Evolutionary conservation across 2,888 invertebrate species (phyloP), one percentile per base, ranked within the genome.

Genomic region (Campoplex capitator): DNA sequence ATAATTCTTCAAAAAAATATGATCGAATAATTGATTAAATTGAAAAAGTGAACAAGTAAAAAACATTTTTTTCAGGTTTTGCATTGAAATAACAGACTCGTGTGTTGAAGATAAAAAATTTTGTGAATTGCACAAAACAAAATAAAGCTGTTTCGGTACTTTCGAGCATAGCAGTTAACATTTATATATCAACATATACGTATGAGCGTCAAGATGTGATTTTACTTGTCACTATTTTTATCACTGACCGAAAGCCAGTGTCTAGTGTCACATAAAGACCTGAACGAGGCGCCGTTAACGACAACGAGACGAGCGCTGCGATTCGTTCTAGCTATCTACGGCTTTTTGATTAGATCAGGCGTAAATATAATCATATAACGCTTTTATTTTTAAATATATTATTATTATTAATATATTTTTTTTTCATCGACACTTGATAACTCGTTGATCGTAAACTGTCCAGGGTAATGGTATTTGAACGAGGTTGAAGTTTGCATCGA

Each of bases 301-400:
- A 81, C 80, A 73, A 56, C 67, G 35, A 32, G 65, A 70, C 70
- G 58, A 35, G 56, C 65, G 23, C 7, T 51, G 70, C 58, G 7
- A 85, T 83, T 85, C 83, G 85, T 85, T 75, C 54, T 75, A 84
- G 58, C 79, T 84, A 88, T 86, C 81, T 74, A 70, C 78, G 35
- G 56, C 54, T 81, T 88, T 88, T 79, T 84, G 81, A 88, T 88
- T 84, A 88, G 73, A 86, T 86, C 73, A 56, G 42, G 67, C 67
- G 67, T 82, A 84, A 81, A 23, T 62, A 58, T 62, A 71, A 48
- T 42, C 32, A 38, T 23, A 42, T 45, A 45, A 35, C 56, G 45
- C 38, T 71, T 32, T 70, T 38, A 23, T 70, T 42, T 78, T 45
- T 6, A 56, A 56, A 62, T 62, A 3, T 45, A 32, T 75, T 23